These are phyloP conservation scores for Dolichotis patagonum DNA, from an alignment of 2,113 vertebrate species.

Conservation along the genomic window DNA sequence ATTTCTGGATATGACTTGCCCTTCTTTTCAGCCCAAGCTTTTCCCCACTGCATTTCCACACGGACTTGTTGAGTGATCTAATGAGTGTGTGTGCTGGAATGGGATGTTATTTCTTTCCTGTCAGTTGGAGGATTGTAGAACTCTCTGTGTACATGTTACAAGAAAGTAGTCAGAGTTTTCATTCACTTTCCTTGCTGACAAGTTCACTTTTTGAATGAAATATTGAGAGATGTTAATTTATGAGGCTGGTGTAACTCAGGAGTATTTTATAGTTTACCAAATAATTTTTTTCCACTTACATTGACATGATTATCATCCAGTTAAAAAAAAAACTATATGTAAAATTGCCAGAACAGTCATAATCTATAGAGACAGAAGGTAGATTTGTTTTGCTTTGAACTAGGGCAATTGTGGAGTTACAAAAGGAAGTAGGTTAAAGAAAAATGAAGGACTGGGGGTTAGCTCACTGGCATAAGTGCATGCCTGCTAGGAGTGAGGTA, in stretches of 20 bases:
- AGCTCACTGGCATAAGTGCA: too few relatives aligned
- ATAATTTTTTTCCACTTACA: background rate
- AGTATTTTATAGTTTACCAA: background rate
- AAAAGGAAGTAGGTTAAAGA: background rate
- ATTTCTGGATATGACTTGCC: background rate
- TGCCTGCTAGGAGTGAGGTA: too few relatives aligned
- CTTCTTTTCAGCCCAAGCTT: background rate
- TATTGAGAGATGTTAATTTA: background rate
- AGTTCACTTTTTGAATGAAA: background rate
- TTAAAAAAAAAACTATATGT: background rate
- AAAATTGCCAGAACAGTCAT: background rate
- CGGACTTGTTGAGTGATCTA: background rate
- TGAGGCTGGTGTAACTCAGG: background rate
- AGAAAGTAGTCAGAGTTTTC: background rate
- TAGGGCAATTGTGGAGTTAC: background rate
- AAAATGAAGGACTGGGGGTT: too few relatives aligned
- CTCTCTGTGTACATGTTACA: background rate
- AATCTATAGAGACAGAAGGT: background rate
- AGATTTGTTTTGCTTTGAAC: background rate
- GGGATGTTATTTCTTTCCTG: background rate
- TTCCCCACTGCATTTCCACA: background rate
- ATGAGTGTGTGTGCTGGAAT: background rate
- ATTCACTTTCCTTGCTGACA: background rate
- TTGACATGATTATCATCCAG: background rate
- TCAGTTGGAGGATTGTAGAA: background rate